Evolutionary conservation across 2,797 vertebrate species (phyloP), one percentile per base, ranked within the genome.

Genomic region (Semotilus atromaculatus): DNA sequence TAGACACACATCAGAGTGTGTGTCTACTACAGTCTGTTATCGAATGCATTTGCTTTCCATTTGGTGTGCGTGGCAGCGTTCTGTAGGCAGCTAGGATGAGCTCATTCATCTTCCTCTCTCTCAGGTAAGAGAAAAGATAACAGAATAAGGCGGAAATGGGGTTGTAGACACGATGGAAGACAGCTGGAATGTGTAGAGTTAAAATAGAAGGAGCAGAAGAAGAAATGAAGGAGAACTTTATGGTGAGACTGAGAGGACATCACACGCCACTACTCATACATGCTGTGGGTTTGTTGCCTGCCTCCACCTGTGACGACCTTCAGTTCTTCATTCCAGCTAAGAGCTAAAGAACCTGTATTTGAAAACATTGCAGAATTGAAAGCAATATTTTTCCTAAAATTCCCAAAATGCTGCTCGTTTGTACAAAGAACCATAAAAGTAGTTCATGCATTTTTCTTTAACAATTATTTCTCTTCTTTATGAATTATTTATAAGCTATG

Each of bases 141-240:
- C 86, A 90, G 88, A 82, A 81, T 86, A 88, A 88, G 85, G 89
- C 90, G 91, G 88, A 88, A 90, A 88, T 76, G 51, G 78, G 85
- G 88, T 89, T 91, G 91, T 90, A 90, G 91, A 90, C 90, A 82
- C 86, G 89, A 90, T 90, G 84, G 92, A 91, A 88, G 84, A 88
- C 68, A 80, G 14, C 76, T 86, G 84, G 82, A 34, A 81, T 86
- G 83, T 82, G 77, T 71, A 81, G 29, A 72, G 84, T 80, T 85
- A 64, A 73, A 89, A 86, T 55, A 78, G 84, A 86, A 80, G 84
- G 87, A 83, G 34, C 19, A 48, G 74, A 86, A 79, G 82, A 83
- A 81, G 83, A 74, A 45, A 80, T 66, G 53, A 83, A 74, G 43
- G 36, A 68, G 2, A 72, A 26, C 2, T 36, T 78, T 21, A 77